phyloP scores from a whole-genome alignment of 2,888 invertebrate species.

The Ischnus inquisitorius region DNA sequence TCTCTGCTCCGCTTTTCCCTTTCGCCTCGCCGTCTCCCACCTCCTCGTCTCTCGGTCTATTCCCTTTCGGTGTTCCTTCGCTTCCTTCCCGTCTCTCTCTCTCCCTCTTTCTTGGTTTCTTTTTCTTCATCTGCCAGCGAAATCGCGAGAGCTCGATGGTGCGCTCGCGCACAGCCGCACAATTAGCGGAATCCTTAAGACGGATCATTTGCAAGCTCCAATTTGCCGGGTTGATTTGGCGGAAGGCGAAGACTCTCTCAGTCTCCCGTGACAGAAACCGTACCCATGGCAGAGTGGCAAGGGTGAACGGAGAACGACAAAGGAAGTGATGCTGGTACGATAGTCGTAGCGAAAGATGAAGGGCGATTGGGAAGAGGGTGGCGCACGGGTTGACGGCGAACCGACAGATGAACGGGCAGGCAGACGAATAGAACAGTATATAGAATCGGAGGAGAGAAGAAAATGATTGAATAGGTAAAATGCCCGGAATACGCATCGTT shows the following conservation, averaged over 20 bases:
- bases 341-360: constrained; percentile 19
- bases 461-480: not conserved
- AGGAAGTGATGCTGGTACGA: constrained; percentile 64
- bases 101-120: constrained; percentile 32
- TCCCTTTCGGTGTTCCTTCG: constrained; percentile 18
- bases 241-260: constrained; percentile 64
- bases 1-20: constrained; percentile 42
- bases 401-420: constrained; percentile 32
- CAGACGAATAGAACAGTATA: constrained; percentile 4
- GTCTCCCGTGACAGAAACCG: constrained; percentile 27
- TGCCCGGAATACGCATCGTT: constrained; percentile 10
- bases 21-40: constrained; percentile 42
- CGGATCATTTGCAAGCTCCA: constrained; percentile 82
- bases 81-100: constrained; percentile 43
- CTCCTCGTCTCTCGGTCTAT: not conserved
- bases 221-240: constrained; percentile 79
- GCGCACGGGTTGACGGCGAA: constrained; percentile 9
- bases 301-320: constrained; percentile 69
- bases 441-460: constrained; percentile 2
- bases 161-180: constrained; percentile 61
- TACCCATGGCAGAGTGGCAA: constrained; percentile 24
- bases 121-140: constrained; percentile 58
- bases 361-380: not conserved
- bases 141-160: constrained; percentile 41
- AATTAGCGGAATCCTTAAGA: constrained; percentile 81